Base-by-base conservation (phyloP, 2,113 vertebrate species). In the Butastur rufipennis region DNA sequence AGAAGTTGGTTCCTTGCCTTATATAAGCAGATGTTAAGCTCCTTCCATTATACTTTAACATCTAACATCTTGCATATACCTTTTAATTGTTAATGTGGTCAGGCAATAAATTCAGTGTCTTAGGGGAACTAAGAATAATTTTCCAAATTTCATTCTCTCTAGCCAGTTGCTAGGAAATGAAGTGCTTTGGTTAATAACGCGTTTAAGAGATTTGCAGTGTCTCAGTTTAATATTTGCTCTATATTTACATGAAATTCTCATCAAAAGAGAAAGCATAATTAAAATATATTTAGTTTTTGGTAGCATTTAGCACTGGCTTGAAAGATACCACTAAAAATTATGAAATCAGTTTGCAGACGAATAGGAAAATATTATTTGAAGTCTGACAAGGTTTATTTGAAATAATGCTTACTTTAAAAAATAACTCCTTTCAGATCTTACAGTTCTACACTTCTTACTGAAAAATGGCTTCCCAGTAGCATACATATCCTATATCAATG, bases 401-500 rank as follows among this genome's bases (percentile, higher is more conserved):
- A 98, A 97, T 97, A 98, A 98, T 94, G 95, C 97, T 98, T 98
- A 62, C 93, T 97, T 98, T 96, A 74, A 95, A 98, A 98, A 98
- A 96, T 52, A 97, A 85, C 84, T 95, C 94, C 82, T 97, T 86
- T 96, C 96, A 97, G 96, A 75, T 95, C 97, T 97, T 92, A 90
- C 67, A 88, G 26, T 97, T 98, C 96, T 96, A 47, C 88, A 86
- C 91, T 96, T 97, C 96, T 90, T 93, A 83, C 95, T 95, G 97
- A 97, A 97, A 97, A 98, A 96, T 88, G 87, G 97, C 95, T 98
- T 98, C 98, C 97, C 97, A 91, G 96, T 98, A 98, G 97, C 96
- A 97, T 96, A 98, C 95, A 94, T 98, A 98, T 98, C 98, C 97
- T 96, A 96, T 95, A 97, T 97, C 98, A 98, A 95, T 97, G 98